Evolutionary conservation across 2,888 invertebrate genomes (phyloP), one percentile per base, ranked within the genome.

Genomic region (Fragum whitleyi): DNA sequence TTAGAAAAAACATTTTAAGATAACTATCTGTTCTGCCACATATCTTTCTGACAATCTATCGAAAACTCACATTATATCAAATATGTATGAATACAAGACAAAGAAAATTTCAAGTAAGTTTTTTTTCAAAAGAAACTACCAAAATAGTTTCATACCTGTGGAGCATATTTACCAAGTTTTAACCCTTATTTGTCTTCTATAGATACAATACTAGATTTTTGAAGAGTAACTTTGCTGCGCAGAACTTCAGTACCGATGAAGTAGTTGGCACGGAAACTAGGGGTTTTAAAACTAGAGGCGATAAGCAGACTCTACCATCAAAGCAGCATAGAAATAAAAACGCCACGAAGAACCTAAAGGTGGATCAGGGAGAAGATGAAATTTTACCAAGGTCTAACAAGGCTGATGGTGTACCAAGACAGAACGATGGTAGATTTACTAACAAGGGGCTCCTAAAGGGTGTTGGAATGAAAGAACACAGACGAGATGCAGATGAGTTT

Each of bases 181-280:
- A n/a, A n/a, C n/a, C n/a, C n/a, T 51, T 16, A 7, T 51, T 3
- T 21, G 3, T n/a, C 14, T 16, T 3, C 21, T 57, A 57, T 29
- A 70, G 70, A 57, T 70, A 70, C 36, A 55, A 70, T n/a, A 55
- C 57, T 55, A 26, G 70, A 55, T 32, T 14, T 36, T 6, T 23
- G 0, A 36, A 32, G 28, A 55, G 55, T 36, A 55, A 70, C n/a
- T 70, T 70, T 57, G 70, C 32, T 19, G 70, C 70, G 3, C 57
- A 29, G 16, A 23, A 70, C 16, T 70, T 70, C 47, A 65, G 42
- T 19, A 65, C 42, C 5, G 65, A 42, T 61, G 32, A 16, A 6
- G n/a, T 32, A 11, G 5, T n/a, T 5, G 1, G 29, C 9, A n/a
- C 14, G 29, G 16, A 32, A 61, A 2, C 5, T 19, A 32, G 32